Evolutionary conservation across 1,140 invertebrate genomes (phyloP), one percentile per base, ranked within the genome.

Genomic region (Drosophila kurseongensis): DNA sequence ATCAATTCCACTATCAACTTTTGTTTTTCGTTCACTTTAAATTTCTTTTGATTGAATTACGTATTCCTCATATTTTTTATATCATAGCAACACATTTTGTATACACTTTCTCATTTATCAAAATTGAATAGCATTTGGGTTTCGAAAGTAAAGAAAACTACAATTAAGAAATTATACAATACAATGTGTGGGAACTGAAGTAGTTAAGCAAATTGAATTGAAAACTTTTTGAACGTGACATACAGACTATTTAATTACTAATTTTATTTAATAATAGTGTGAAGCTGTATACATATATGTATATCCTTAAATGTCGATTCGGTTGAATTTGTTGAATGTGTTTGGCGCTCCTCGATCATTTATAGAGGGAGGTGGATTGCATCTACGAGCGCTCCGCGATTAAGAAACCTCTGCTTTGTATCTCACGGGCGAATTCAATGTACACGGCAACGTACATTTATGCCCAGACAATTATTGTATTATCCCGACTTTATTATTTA

Each of bases 1-100:
- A 47, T 38, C n/a, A 42, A 47, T 38, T 32, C 51, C 29, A 51
- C 10, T n/a, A 67, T 66, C 29, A 16, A 35, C 8, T 61, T 29
- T 61, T 27, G 62, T 38, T 32, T 32, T 29, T 75, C 63, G 61
- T 51, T 47, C 42, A 54, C 69, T 69, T 80, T 65, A 44, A 69
- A 75, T 86, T 86, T 86, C 75, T 88, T 88, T 71, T 79, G 83
- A 65, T 83, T 82, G 71, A 78, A 79, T 88, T 73, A 78, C 82
- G 63, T 81, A 86, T 86, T 86, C 66, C 78, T 86, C 73, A 81
- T 86, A 67, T 60, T 63, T 86, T 78, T 82, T 86, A 83, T 86
- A 86, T 86, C 83, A 86, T 79, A 86, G 83, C 83, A 86, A 86
- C 83, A 88, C 78, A 86, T 76, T 76, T 82, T 86, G 79, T 86